phyloP scores from a whole-genome alignment of 1,140 invertebrate species.

The Leguminivora glycinivorella region DNA sequence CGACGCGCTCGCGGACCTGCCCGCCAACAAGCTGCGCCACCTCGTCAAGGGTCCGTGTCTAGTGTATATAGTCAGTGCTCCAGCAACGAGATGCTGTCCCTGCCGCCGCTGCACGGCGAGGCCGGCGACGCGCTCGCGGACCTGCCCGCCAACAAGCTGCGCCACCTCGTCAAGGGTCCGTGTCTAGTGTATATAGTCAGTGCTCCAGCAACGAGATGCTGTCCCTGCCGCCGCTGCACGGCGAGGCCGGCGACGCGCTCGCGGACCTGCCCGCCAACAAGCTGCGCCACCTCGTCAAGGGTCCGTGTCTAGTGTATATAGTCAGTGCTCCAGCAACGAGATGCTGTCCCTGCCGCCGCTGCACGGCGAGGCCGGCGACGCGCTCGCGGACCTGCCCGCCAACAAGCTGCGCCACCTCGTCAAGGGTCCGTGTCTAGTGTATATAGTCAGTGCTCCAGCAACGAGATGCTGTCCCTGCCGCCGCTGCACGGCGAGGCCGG shows the following conservation, averaged over 20 bases:
- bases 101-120: conserved; percentile 80
- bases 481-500: conserved; percentile 82
- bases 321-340: conserved; percentile 74
- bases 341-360: conserved; percentile 76
- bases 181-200: conserved; percentile 75
- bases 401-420: conserved; percentile 83
- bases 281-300: conserved; percentile 82
- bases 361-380: conserved; percentile 84
- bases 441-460: conserved; percentile 75
- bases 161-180: conserved; percentile 83
- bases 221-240: conserved; percentile 77
- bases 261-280: conserved; percentile 87
- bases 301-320: conserved; percentile 78
- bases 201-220: conserved; percentile 75
- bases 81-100: conserved; percentile 73
- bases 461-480: conserved; percentile 74
- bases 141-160: conserved; percentile 82
- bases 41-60: conserved; percentile 81
- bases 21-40: conserved; percentile 84
- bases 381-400: conserved; percentile 88
- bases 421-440: conserved; percentile 82
- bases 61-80: conserved; percentile 62
- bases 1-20: conserved; percentile 89
- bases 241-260: conserved; percentile 86
- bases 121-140: conserved; percentile 89